Evolutionary conservation across 1,140 invertebrate species (phyloP).

Genomic region (Drosophila mauritiana): DNA sequence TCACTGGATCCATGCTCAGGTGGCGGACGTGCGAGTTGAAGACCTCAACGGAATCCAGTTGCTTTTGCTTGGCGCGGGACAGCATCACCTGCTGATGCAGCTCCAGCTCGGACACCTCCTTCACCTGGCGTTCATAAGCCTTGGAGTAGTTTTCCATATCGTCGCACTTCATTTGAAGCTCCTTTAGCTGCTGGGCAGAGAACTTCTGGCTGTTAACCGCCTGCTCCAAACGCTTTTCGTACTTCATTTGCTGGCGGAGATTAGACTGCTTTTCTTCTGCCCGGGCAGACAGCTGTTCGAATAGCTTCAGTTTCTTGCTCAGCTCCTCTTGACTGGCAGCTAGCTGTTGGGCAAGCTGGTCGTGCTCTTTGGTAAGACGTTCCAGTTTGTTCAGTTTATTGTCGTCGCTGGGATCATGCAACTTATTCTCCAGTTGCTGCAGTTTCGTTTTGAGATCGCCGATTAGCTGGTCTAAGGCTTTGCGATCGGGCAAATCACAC

Average conservation of each 20-base stretch:
- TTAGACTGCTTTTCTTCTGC: neutral
- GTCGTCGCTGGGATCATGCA: constrained; percentile 1
- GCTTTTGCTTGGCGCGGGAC: constrained; percentile 64
- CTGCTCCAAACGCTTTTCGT: constrained; percentile 28
- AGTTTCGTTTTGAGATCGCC: neutral
- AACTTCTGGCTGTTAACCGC: constrained; percentile 35
- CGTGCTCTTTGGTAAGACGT: constrained; percentile 1
- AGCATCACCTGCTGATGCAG: constrained; percentile 68
- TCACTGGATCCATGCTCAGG: constrained; percentile 32
- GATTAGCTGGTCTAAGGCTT: constrained; percentile 26
- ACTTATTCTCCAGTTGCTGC: constrained; percentile 2
- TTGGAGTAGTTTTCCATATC: constrained; percentile 41
- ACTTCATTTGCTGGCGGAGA: constrained; percentile 9
- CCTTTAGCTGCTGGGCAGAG: constrained; percentile 28
- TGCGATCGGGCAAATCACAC: constrained; percentile 22
- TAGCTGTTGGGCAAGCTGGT: neutral
- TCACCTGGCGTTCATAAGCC: constrained; percentile 47
- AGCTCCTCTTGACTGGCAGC: neutral
- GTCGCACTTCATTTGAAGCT: constrained; percentile 16
- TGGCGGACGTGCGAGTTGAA: constrained; percentile 59
- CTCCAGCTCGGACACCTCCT: constrained; percentile 38
- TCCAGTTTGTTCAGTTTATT: constrained; percentile 18
- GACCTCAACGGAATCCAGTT: constrained; percentile 56
- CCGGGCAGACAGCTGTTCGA: neutral
- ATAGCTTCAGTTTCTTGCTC: neutral